Conservation (phyloP, 2,113 vertebrate genomes). For the Falcunculus frontatus region DNA sequence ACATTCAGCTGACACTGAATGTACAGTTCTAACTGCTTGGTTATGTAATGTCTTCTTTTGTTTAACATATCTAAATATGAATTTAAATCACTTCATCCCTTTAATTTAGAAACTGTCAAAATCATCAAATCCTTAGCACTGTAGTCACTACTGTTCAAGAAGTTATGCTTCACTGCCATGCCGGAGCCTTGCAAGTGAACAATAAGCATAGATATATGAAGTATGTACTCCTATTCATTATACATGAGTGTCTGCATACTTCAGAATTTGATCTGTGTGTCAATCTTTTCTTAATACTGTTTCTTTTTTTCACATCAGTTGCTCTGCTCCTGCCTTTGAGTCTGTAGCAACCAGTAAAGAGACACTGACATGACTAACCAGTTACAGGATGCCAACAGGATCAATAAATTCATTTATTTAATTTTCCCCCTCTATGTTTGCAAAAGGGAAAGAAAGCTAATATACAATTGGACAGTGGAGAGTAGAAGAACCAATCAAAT, state of each 20-base stretch:
- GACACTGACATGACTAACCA: neutral
- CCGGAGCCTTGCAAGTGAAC: neutral
- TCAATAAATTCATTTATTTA: neutral
- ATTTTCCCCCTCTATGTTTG: neutral
- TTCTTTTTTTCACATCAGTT: neutral
- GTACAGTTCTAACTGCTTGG: constrained; percentile 40
- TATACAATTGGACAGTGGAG: neutral
- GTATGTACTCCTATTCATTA: neutral
- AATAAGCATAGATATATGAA: neutral
- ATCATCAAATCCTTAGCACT: neutral
- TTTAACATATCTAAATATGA: constrained; percentile 53
- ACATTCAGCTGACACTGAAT: constrained; percentile 58
- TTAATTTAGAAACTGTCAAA: constrained; percentile 59
- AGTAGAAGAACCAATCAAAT: neutral
- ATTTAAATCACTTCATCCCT: constrained; percentile 41
- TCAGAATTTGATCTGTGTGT: neutral
- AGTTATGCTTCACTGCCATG: constrained; percentile 1
- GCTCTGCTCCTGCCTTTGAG: neutral
- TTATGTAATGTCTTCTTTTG: constrained; percentile 64
- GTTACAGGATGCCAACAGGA: neutral
- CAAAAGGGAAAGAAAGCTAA: neutral
- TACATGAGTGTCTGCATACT: neutral
- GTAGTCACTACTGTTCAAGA: neutral
- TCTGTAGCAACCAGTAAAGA: neutral
- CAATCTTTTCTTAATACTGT: neutral